These are phyloP conservation scores for Apodemia mormo DNA, from an alignment of 2,888 invertebrate species.

Conservation along the genomic window DNA sequence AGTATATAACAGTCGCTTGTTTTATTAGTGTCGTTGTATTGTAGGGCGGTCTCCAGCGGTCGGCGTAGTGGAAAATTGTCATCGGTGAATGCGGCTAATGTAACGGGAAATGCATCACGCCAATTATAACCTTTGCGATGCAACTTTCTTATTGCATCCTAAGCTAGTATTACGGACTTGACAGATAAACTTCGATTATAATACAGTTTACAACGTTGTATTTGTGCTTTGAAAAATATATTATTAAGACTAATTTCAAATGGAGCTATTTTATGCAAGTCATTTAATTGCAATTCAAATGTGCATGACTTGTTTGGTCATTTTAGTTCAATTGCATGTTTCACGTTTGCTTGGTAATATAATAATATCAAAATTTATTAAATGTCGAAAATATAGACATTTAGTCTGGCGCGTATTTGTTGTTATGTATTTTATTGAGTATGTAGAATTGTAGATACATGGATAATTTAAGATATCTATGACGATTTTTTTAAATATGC, in stretches of 20 bases:
- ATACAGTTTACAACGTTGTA: background rate
- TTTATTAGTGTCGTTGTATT: slow-evolving; percentile 63
- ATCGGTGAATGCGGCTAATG: slow-evolving; percentile 57
- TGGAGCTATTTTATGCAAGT: background rate
- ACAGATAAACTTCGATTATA: background rate
- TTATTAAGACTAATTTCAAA: background rate
- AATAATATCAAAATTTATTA: too few species aligned
- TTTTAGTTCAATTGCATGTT: too few species aligned
- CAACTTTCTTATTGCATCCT: slow-evolving; percentile 34
- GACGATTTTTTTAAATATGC: too few species aligned
- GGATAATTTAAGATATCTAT: too few species aligned
- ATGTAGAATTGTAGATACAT: too few species aligned
- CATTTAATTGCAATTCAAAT: background rate
- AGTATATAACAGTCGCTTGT: slow-evolving; percentile 53
- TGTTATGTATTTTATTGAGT: too few species aligned
- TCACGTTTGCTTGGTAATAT: too few species aligned
- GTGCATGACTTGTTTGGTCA: background rate
- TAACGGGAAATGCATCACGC: slow-evolving; percentile 63
- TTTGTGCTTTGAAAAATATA: background rate
- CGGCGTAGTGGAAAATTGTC: slow-evolving; percentile 52
- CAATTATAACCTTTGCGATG: slow-evolving; percentile 60
- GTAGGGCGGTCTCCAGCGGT: slow-evolving; percentile 47
- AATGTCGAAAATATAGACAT: too few species aligned
- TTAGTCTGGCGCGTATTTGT: too few species aligned
- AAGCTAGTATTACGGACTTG: slow-evolving; percentile 20